Evolutionary conservation across 2,888 invertebrate genomes (phyloP), one percentile per base, ranked within the genome.

Genomic region (Sepioteuthis lessoniana): DNA sequence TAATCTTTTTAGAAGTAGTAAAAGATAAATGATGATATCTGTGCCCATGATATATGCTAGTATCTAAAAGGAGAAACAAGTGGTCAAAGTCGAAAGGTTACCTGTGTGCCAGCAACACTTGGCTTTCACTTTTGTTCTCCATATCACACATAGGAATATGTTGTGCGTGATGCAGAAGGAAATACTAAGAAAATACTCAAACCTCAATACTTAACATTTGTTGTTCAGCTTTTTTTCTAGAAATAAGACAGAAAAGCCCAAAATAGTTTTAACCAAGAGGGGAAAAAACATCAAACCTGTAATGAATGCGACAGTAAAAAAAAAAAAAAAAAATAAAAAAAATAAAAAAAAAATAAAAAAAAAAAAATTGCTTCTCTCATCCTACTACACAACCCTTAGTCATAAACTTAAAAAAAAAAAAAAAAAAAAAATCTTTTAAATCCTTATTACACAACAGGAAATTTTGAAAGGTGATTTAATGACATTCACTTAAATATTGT

Each of bases 241-340:
- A 76, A 76, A 76, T 76, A 76, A 76, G 76, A 76, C 19, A 76
- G 76, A 76, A 76, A 76, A 76, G 76, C n/a, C 76, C 76, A 93
- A 42, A 42, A 42, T 42, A 42, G 37, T 92, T 42, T 92, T 21
- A 93, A 50, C 25, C 28, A 37, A 93, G 93, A 93, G 47, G 31
- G n/a, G 25, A 35, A 50, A 76, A n/a, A 76, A n/a, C n/a, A 35
- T 76, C n/a, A 16, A 76, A 76, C 76, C 76, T 76, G 76, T 76
- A 76, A 76, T 76, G n/a, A 76, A 76, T 35, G 13, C 16, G n/a
- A 35, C 35, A 76, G 76, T 76, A 76, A 16, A 76, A 76, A 5
- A 31, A 13, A 3, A 60, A 60, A 60, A 10, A 60, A 5, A 16
- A 76, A n/a, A 16, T 8, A 60, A 60, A 60, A 8, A 60, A 60